Percentiles rank a stretch among this genome's conserved stretches.
These are phyloP conservation scores for Pontoporia blainvillei DNA, from an alignment of 2,113 vertebrate genomes.

Conservation along the genomic window DNA sequence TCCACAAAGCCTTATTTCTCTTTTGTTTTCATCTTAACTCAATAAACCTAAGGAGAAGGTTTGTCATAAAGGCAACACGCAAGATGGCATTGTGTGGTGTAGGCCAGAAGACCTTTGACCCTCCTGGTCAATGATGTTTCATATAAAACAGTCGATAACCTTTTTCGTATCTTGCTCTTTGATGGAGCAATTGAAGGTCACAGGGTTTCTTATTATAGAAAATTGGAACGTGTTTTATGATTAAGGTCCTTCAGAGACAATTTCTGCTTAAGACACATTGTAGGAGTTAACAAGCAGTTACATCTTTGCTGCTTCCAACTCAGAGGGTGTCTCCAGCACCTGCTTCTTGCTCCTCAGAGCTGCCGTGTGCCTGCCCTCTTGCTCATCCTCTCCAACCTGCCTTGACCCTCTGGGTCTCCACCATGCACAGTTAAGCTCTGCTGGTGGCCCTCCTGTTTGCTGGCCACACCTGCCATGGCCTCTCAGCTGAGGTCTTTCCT, in stretches of 20 bases:
- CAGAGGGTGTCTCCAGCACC: not conserved
- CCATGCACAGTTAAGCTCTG: fast-evolving
- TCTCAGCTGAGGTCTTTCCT: not conserved
- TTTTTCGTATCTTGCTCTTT: not conserved
- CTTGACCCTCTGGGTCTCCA: not conserved
- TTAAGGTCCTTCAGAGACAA: not conserved
- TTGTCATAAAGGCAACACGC: not conserved
- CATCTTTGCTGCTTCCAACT: not conserved
- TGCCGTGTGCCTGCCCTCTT: not conserved
- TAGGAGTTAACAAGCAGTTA: fast-evolving
- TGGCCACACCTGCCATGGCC: not conserved
- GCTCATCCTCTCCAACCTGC: not conserved
- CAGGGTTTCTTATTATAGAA: not conserved
- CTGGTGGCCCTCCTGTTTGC: not conserved
- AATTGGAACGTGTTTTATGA: not conserved
- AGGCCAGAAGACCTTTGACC: not conserved
- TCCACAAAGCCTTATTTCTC: not conserved
- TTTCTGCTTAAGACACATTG: not conserved
- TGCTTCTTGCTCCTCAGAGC: not conserved
- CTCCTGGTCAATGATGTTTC: not conserved
- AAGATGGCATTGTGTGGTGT: not conserved
- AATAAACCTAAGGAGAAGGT: not conserved
- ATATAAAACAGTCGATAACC: not conserved
- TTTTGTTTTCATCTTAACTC: not conserved
- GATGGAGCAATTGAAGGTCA: not conserved